A percentile compares a stretch with the other conserved stretches of the same genome.
These are phyloP conservation scores for Ptycholaimellus sp. DNA, from an alignment of 2,888 invertebrate genomes.

Conservation along the genomic window DNA sequence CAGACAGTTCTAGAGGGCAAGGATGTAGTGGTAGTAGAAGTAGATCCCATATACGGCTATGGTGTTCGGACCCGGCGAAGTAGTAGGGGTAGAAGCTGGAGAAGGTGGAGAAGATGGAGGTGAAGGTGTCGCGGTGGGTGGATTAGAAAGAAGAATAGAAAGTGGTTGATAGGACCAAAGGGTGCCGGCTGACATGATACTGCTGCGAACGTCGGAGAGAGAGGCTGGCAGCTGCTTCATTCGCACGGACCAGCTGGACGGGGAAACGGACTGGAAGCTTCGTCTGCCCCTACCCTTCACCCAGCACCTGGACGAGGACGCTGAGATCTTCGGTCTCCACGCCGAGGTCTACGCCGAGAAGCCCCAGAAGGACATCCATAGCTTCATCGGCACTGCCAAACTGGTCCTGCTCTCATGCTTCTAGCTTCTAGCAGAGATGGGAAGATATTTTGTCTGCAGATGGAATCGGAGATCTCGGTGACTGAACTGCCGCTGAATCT, in stretches of 20 bases:
- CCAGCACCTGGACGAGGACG: constrained; percentile 58
- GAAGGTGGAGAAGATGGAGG: no score
- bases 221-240: constrained; percentile 82
- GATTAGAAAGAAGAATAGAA: no score
- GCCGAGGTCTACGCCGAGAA: constrained; percentile 75
- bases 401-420: constrained; percentile 18
- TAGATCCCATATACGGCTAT: no score
- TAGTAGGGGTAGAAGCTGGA: no score
- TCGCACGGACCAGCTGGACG: constrained; percentile 84
- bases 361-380: constrained; percentile 84
- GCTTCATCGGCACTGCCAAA: constrained; percentile 57
- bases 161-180: no score
- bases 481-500: constrained; percentile 57
- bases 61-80: no score
- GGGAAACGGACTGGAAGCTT: constrained; percentile 60
- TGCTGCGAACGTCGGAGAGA: constrained; percentile 34
- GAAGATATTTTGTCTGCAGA: no score
- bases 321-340: constrained; percentile 41
- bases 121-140: no score
- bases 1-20: no score
- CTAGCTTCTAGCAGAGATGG: neutral
- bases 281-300: constrained; percentile 68
- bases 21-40: no score
- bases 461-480: constrained; percentile 19
- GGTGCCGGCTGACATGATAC: constrained; percentile 80